Percentiles rank a stretch among this genome's conserved stretches.
Conservation (phyloP, 1,140 invertebrate genomes). For the Drosophila albomicans region DNA sequence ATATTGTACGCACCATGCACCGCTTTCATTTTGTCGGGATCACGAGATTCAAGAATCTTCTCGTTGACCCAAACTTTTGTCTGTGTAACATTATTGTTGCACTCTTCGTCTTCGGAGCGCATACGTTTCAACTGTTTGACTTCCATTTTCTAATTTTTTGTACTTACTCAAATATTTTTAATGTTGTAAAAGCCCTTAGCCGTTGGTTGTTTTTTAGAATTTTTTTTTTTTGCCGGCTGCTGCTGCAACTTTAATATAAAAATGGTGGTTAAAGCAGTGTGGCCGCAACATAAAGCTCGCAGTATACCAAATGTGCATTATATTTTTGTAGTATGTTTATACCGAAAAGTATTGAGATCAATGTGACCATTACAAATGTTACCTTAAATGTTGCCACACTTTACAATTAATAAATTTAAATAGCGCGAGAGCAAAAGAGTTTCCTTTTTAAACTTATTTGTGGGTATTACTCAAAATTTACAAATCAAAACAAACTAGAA, state of each 20-base stretch:
- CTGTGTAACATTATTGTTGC: constrained; percentile 61
- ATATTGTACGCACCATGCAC: constrained; percentile 59
- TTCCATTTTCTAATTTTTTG: constrained; percentile 45
- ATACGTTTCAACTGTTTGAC: constrained; percentile 50
- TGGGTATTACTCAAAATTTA: constrained; percentile 43
- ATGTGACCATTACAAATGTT: too few relatives aligned
- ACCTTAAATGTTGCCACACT: too few relatives aligned
- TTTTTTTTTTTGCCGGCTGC: constrained; percentile 14
- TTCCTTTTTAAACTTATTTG: constrained; percentile 25
- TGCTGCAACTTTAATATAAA: neutral
- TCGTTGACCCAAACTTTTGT: constrained; percentile 67
- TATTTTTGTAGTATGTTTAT: neutral
- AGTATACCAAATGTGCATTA: neutral
- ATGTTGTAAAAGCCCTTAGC: neutral
- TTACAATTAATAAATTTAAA: neutral
- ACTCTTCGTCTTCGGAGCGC: constrained; percentile 64
- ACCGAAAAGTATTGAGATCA: neutral
- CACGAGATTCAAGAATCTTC: constrained; percentile 56
- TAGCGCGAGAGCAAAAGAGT: constrained; percentile 6
- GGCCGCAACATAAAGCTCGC: neutral
- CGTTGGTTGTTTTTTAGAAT: neutral
- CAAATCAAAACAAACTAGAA: constrained; percentile 50
- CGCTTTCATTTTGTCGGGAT: constrained; percentile 66
- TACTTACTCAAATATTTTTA: neutral
- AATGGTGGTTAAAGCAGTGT: neutral